A percentile compares a stretch with the other conserved stretches of the same genome.
Conservation (phyloP, 2,888 invertebrate species). For the Epirrita christyi region DNA sequence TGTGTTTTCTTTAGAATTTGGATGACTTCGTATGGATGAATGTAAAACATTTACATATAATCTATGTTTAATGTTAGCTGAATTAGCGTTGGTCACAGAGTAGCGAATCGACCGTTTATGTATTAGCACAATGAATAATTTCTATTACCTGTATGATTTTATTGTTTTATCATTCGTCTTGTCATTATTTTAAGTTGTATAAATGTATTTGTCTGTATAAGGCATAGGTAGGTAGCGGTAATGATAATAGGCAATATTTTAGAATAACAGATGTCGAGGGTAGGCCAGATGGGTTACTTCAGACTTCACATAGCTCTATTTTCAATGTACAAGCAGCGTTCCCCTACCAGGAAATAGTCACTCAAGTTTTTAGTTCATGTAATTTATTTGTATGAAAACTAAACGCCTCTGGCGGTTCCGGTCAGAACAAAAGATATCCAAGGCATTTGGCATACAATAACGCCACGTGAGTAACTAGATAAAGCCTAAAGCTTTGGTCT, state of each 20-base stretch:
- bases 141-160: slow-evolving; percentile 64
- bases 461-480: neutral
- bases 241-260: slow-evolving; percentile 78
- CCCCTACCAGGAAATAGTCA: neutral
- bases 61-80: slow-evolving; percentile 52
- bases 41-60: slow-evolving; percentile 38
- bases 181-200: slow-evolving; percentile 85
- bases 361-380: too few species aligned
- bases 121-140: slow-evolving; percentile 79
- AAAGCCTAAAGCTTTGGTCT: too few species aligned
- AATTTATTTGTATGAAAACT: neutral
- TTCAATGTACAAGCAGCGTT: too few species aligned
- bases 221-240: slow-evolving; percentile 81
- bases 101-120: slow-evolving; percentile 57
- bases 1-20: slow-evolving; percentile 38
- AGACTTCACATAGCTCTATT: slow-evolving; percentile 18
- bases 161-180: slow-evolving; percentile 80
- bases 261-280: slow-evolving; percentile 55
- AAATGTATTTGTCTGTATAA: slow-evolving; percentile 78
- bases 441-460: neutral
- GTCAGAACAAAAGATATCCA: neutral
- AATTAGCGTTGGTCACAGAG: slow-evolving; percentile 46
- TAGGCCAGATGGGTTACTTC: slow-evolving; percentile 31
- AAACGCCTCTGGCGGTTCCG: neutral
- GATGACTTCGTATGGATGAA: slow-evolving; percentile 32